Conservation (phyloP, 2,797 vertebrate genomes). For the Malurus leucopterus region DNA sequence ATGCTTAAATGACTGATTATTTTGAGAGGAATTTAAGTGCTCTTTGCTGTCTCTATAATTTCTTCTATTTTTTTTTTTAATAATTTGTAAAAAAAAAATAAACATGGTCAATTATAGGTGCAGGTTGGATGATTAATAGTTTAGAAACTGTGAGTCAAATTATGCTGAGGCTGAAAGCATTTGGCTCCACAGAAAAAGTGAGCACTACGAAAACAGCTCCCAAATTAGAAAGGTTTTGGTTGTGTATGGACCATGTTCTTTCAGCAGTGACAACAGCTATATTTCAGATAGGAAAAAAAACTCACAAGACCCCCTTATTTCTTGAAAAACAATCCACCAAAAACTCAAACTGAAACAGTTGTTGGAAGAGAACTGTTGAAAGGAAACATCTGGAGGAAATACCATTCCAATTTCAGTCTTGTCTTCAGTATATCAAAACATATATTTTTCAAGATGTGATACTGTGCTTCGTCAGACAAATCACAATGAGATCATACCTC, state of each 20-base stretch:
- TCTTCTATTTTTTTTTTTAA: neutral
- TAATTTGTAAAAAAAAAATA: neutral
- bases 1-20: neutral
- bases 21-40: neutral
- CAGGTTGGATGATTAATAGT: neutral
- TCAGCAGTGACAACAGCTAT: neutral
- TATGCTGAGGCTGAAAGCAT: neutral
- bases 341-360: neutral
- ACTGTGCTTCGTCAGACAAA: slow-evolving; percentile 23
- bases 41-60: neutral
- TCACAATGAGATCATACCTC: slow-evolving; percentile 33
- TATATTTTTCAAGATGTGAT: slow-evolving; percentile 28
- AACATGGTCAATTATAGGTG: neutral
- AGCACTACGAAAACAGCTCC: neutral
- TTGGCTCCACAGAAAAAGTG: neutral
- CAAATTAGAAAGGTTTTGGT: neutral
- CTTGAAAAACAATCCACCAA: neutral
- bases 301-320: neutral
- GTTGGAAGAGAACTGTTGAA: slow-evolving; percentile 25
- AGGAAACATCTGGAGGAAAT: slow-evolving; percentile 60
- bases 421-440: slow-evolving; percentile 20
- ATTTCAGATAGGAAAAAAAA: neutral
- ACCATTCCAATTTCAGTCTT: slow-evolving; percentile 29
- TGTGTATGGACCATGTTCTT: neutral
- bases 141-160: neutral